These are phyloP conservation scores for Leucosticte australis DNA, from an alignment of 2,113 vertebrate genomes.

Conservation along the genomic window DNA sequence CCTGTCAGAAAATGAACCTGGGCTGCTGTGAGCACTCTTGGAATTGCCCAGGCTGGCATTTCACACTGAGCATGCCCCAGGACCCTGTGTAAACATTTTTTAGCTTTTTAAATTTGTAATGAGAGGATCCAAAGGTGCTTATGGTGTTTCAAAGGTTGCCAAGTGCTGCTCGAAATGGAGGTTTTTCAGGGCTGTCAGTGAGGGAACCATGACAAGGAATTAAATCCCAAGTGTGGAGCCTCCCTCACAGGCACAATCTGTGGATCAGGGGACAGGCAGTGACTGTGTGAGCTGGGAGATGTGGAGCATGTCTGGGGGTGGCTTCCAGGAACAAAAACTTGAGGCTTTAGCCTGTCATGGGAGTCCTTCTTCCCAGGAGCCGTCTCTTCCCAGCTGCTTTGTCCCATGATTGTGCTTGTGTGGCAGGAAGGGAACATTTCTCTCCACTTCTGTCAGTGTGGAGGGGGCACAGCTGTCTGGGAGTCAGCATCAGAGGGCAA, in stretches of 20 bases:
- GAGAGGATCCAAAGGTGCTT: background rate
- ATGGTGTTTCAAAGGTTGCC: background rate
- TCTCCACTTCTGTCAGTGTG: fast-evolving
- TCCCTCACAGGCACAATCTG: fast-evolving
- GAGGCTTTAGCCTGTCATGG: background rate
- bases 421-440: background rate
- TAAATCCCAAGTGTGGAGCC: background rate
- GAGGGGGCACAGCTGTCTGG: background rate
- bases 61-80: background rate
- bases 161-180: background rate
- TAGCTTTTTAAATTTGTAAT: background rate
- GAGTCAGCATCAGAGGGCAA: fast-evolving
- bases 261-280: fast-evolving
- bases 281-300: background rate
- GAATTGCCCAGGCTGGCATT: background rate
- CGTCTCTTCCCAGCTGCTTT: background rate
- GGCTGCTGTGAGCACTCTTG: background rate
- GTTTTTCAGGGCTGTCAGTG: background rate
- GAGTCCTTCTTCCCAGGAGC: background rate
- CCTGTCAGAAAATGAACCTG: background rate
- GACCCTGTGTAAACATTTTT: background rate
- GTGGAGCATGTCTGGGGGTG: fast-evolving
- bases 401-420: too few species aligned
- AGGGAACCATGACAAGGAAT: background rate
- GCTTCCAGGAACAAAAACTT: background rate